Base-by-base conservation (phyloP, 2,888 invertebrate species). In the Dynastes hyllus region DNA sequence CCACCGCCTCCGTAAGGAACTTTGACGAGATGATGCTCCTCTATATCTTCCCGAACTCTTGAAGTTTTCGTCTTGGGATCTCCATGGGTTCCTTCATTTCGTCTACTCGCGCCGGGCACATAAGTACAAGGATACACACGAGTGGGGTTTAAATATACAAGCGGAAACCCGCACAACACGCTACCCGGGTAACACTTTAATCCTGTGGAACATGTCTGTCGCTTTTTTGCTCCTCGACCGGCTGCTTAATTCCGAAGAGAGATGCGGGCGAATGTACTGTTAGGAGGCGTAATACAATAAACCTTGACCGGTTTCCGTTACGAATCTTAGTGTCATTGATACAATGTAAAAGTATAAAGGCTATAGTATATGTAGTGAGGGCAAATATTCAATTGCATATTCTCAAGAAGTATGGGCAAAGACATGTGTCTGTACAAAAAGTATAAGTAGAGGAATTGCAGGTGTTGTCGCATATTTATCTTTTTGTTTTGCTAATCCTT, bases 31-130 rank as follows among this genome's bases (percentile, higher is more conserved):
- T 78, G 82, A 81, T 81, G 53, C 80, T 78, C 40, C 40, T 40
- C 40, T 9, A 65, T 51, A 65, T 65, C 51, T 5, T 67, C 67
- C 16, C 27, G 75, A 45, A 77, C 45, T 69, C 76, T 78, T 79
- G 77, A 80, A 82, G 81, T 82, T 82, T 82, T 82, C 83, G 83
- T 82, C 83, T 82, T 81, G 84, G 83, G 84, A 84, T 58, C 73
- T 61, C 58, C 78, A 69, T 61, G 78, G 73, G 78, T 78, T 78
- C 40, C 73, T 73, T 40, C 40, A 61, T 70, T 53, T 53, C 58
- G 27, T 73, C 67, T 50, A 29, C 55, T 16, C 71, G n/a, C 55
- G 11, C 29, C 16, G 32, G 53, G 22, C 32, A 53, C 61, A 55
- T 53, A 61, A 40, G 61, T 22, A 61, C 37, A 40, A 3, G 32